Base-by-base conservation (phyloP, 2,888 invertebrate genomes). In the Cheiracanthium punctorium region DNA sequence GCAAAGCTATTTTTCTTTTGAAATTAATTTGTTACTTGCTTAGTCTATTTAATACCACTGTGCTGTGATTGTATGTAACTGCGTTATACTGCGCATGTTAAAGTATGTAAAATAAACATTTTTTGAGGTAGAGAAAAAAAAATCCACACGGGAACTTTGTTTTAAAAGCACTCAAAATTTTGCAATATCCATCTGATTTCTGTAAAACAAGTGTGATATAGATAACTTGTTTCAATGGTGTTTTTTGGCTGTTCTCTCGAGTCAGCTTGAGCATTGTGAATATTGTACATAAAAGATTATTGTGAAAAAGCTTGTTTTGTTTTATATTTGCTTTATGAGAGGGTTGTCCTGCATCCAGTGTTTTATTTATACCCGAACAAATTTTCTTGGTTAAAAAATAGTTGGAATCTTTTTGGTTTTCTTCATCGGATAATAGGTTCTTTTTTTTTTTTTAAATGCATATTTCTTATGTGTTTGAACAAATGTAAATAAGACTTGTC, bases 401-500 rank as follows among this genome's bases (percentile, higher is more conserved):
- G 37, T 37, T 37, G 10, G 10, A 37, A 7, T 37, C 10, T 37
- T 37, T 37, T 7, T 7, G 10, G 37, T 37, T 37, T 37, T 7
- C 10, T 37, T 37, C 4, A 37, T 37, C 10, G n/a, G n/a, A n/a
- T n/a, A n/a, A n/a, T 37, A 7, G 37, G 10, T 37, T 37, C 10
- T 37, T 37, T 37, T 37, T 37, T 37, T 37, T 37, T 37, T 37
- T 37, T 37, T 37, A 37, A 37, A 37, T 37, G 37, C 37, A 37
- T 37, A 10, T 37, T 37, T 37, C 37, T 37, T 30, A 12, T 67
- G 17, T 32, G 5, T 29, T 67, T 30, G 67, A 67, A 67, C 67
- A 67, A 67, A 67, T 67, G 32, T 67, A 67, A 17, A 67, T 43
- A 71, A n/a, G n/a, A n/a, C n/a, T n/a, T n/a, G n/a, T n/a, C 28